Base-by-base conservation (phyloP, 2,888 invertebrate genomes). In the Amblyjoppa fuscipennis region DNA sequence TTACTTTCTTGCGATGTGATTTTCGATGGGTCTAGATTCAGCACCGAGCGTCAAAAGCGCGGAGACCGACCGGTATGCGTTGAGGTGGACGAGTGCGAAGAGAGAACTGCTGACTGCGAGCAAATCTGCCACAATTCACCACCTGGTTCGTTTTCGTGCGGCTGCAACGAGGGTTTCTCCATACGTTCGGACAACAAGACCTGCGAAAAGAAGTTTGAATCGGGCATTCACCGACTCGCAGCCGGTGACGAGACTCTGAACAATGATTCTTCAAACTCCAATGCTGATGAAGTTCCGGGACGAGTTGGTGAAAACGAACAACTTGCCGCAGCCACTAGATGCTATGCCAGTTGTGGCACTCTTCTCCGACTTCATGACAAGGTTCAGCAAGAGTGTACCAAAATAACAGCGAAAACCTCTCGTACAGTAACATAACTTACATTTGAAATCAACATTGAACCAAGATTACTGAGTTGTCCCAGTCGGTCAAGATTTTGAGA, bases 301-400 rank as follows among this genome's bases (percentile, higher is more conserved):
- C 38, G 64, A 28, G 86, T 85, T 75, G 78, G 68, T 71, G 89
- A 77, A 61, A 78, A 81, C 45, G 91, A 95, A 83, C 81, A 84
- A 38, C 95, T 94, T 94, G 88, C 95, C 94, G 51, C 95, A 0
- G 95, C 93, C 61, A 83, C 86, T 49, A 84, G 87, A 82, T 96
- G 96, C 90, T 96, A 95, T 90, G 96, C 96, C 3, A 95, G 95
- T 20, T 96, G 96, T 90, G 96, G 96, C 89, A 96, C 96, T 0
- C 95, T 96, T n/a, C 93, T 95, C 56, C 95, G 95, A 93, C 92
- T 96, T 34, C 95, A 96, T 11, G 94, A 95, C 81, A 95, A 95
- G 89, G 94, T 96, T 45, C 75, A 74, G 45, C 16, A 49, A 49
- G 13, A 45, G 45, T 49, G 16, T 49, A 49, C 16, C 45, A 3